Evolutionary conservation across 92 coral and sea anemone genomes (phyloP), one percentile per base, ranked within the genome.

Genomic region (Palythoa caribaeorum): DNA sequence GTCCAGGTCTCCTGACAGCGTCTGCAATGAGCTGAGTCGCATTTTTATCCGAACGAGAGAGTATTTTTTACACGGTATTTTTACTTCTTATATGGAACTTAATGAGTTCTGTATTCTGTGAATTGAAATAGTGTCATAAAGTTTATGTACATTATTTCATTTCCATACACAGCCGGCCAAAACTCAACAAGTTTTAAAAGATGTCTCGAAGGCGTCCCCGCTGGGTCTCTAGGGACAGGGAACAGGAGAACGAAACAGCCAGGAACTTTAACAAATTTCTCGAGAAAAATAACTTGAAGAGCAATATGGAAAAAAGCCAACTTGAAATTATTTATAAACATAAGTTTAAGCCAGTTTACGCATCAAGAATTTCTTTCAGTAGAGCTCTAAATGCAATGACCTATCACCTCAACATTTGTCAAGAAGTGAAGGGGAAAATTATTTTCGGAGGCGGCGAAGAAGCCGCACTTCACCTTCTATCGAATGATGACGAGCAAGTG

Each of bases 381-480:
- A 80, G 36, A 40, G 84, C 84, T 35, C 91, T 93, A 1, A 89
- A 93, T 71, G 70, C 92, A 5, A 75, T 93, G 48, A 76, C 78
- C 11, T 93, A 80, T 78, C 94, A 92, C 71, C 89, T 93, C 38
- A 86, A 85, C 75, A 55, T 54, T 44, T 93, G 96, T 62, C 94
- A 93, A 54, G 88, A 83, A 52, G 68, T 91, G 0, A 86, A 44
- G 15, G 94, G 89, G 65, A 90, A 65, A 8, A 73, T 93, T 35
- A 60, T 89, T 17, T 93, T 93, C 57, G 96, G 96, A 36, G 86
- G 96, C 38, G 96, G 96, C 36, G 94, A 93, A 70, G 87, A 79
- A n/a, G 96, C 96, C 2, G 94, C 96, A 0, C 90, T 91, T 77
- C 89, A 73, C 71, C 83, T 93, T 63, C 83, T 93, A 13, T 59